These are phyloP conservation scores for Trichopria drosophilae DNA, from an alignment of 2,888 invertebrate species.

Conservation along the genomic window DNA sequence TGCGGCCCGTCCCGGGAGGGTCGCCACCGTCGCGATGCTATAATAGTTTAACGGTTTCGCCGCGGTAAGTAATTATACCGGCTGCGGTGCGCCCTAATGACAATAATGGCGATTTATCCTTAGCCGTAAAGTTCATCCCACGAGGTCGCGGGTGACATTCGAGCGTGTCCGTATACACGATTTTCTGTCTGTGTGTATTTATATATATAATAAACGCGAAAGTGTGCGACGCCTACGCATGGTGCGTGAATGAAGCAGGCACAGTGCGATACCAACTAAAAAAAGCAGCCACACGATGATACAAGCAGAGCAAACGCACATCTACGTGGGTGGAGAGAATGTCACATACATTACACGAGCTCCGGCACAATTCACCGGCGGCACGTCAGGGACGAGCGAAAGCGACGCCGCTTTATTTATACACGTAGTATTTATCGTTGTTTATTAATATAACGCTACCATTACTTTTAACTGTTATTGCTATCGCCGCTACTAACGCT, in stretches of 20 bases:
- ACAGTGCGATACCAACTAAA: slow-evolving; percentile 12
- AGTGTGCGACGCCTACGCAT: too few relatives aligned
- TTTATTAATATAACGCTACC: too few relatives aligned
- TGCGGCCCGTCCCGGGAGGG: too few relatives aligned
- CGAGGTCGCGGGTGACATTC: neutral
- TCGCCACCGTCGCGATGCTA: neutral
- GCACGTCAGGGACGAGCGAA: slow-evolving; percentile 5
- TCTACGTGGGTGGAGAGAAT: slow-evolving; percentile 32
- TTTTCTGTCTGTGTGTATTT: too few relatives aligned
- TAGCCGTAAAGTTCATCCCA: slow-evolving; percentile 1
- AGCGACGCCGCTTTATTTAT: too few relatives aligned
- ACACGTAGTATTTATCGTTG: too few relatives aligned
- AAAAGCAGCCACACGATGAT: slow-evolving; percentile 25
- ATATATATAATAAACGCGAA: neutral
- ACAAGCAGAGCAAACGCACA: slow-evolving; percentile 41
- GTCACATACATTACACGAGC: slow-evolving; percentile 21
- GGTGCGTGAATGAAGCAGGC: neutral
- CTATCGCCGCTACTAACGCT: too few relatives aligned
- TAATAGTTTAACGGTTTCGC: slow-evolving; percentile 1
- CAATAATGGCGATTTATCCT: slow-evolving; percentile 15
- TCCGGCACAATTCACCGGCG: slow-evolving; percentile 2
- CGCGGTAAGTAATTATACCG: neutral
- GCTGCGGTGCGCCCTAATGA: slow-evolving; percentile 12
- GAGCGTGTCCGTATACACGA: neutral
- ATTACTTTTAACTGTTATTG: too few relatives aligned